Base-by-base conservation (phyloP, 92 coral and sea anemone genomes). In the Chrysogorgia sp. region DNA sequence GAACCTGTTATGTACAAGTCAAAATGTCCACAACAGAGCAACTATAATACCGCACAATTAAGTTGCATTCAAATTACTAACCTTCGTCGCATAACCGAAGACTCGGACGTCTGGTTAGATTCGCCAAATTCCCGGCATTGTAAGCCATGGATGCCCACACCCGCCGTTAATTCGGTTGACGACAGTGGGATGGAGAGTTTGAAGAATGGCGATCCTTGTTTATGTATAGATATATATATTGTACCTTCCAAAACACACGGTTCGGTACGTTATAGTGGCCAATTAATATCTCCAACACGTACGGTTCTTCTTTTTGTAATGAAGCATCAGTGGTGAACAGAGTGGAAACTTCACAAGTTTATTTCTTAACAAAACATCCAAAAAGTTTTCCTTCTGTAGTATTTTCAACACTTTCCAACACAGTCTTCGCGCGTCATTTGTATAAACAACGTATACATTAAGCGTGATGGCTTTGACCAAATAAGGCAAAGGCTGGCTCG, bases 371-470 rank as follows among this genome's bases (percentile, higher is more conserved):
- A 20, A n/a, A 55, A n/a, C 0, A 48, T 40, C n/a, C 58, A 35
- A 71, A 71, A 50, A 31, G n/a, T 33, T 43, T 25, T 58, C 58
- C 24, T 43, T 40, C 37, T 41, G 19, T 34, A 66, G 19, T 24
- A 34, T 45, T 33, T n/a, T n/a, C n/a, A n/a, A n/a, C n/a, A 41
- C 52, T 68, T 41, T 68, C 58, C 21, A 24, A 33, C 58, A 68
- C 75, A 68, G 75, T 68, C 75, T 68, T 68, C 78, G 45, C 78
- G 78, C 78, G 78, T 71, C 78, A 71, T 55, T 68, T 68, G 75
- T 52, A 68, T 68, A 50, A 71, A 71, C 78, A 71, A 71, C 63
- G 62, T 71, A 48, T 52, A 49, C 63, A 71, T 71, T 71, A 71
- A 71, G 78, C 49, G 78, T 71, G 63, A 26, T 19, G 63, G 63